These are phyloP conservation scores for Odontamblyopus lacepedii DNA, from an alignment of 2,797 vertebrate genomes.

Conservation along the genomic window DNA sequence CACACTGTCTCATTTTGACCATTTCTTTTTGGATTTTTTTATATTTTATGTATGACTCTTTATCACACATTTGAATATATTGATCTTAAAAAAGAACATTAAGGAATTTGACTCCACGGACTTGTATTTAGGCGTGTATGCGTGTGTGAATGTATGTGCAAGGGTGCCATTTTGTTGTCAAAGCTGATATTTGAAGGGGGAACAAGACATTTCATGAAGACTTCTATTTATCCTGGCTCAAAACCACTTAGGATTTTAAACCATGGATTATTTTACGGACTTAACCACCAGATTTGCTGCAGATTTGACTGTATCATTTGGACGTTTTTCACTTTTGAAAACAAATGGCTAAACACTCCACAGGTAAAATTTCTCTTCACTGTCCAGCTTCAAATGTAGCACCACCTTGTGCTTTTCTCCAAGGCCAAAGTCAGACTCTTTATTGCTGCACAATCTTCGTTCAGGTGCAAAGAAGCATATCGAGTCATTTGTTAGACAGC, in stretches of 20 bases:
- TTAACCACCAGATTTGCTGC: not conserved
- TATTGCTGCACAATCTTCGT: constrained; percentile 16
- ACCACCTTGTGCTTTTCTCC: constrained; percentile 10
- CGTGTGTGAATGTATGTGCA: constrained; percentile 9
- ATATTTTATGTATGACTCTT: constrained; percentile 68
- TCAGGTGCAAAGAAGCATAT: constrained; percentile 37
- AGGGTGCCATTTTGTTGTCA: constrained; percentile 25
- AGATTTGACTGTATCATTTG: constrained; percentile 11
- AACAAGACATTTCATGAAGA: constrained; percentile 7
- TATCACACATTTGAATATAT: constrained; percentile 68
- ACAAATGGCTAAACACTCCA: constrained; percentile 33
- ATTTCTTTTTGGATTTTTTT: constrained; percentile 56
- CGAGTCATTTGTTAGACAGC: constrained; percentile 34
- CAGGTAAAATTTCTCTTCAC: not conserved
- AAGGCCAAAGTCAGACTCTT: constrained; percentile 13
- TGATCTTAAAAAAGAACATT: constrained; percentile 39
- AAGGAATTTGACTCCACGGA: constrained; percentile 18
- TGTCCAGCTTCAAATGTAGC: constrained; percentile 11
- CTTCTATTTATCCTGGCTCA: constrained; percentile 21
- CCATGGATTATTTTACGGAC: not conserved
- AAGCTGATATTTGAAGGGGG: constrained; percentile 25
- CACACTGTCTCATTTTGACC: constrained; percentile 49
- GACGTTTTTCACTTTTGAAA: constrained; percentile 15
- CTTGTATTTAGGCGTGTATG: constrained; percentile 15
- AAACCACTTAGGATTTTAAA: constrained; percentile 39